Conservation (phyloP, 2,888 invertebrate species). For the Cataglyphis altisquamis region DNA sequence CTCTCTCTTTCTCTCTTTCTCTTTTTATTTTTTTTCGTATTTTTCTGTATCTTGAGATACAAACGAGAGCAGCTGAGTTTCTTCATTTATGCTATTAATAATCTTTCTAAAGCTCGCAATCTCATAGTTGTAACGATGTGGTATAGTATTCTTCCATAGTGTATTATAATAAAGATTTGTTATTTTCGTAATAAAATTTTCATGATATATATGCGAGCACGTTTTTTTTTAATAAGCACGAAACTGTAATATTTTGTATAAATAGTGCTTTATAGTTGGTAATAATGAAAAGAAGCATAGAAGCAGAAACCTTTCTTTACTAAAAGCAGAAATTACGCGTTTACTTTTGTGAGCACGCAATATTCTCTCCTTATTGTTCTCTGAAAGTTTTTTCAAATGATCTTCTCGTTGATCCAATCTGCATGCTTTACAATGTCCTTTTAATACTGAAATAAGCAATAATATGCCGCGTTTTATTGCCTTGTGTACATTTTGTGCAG, state of each 20-base stretch:
- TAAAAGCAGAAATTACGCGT: conserved; percentile 3
- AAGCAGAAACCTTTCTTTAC: not conserved
- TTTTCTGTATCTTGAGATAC: not conserved
- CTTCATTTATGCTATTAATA: not conserved
- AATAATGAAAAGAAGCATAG: not conserved
- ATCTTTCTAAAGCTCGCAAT: not conserved
- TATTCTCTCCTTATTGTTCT: not conserved
- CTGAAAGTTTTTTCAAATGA: not conserved
- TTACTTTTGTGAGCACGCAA: not conserved
- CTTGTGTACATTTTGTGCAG: not conserved
- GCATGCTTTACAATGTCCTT: conserved; percentile 4
- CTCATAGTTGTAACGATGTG: not conserved
- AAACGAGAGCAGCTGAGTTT: not conserved
- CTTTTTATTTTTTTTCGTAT: not conserved
- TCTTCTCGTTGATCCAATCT: not conserved
- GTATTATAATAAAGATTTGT: conserved; percentile 21
- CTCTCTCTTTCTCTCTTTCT: not conserved
- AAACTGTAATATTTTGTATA: conserved; percentile 32
- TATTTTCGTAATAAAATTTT: conserved; percentile 37
- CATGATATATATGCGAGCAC: not conserved
- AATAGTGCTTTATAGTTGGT: conserved; percentile 14
- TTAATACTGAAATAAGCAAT: not conserved
- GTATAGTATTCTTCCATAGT: conserved; percentile 4
- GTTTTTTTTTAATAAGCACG: conserved; percentile 8
- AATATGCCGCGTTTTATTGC: not conserved